Base-by-base conservation (phyloP, 2,113 vertebrate species). In the Brachypteracias leptosomus region DNA sequence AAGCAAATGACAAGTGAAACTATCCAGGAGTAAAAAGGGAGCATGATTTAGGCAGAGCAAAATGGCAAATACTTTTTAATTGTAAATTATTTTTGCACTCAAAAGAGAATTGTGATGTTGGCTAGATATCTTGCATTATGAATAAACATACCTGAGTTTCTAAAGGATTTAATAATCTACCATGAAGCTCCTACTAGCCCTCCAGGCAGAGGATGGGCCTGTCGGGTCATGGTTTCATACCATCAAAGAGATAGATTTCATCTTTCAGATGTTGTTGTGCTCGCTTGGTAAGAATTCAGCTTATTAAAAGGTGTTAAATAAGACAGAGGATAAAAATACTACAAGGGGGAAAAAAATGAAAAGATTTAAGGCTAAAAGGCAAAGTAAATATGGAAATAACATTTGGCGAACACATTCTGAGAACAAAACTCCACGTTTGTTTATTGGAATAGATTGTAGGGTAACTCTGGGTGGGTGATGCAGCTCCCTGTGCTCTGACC, bases 231-330 rank as follows among this genome's bases (percentile, higher is more conserved):
- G 96, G 95, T 96, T 96, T 92, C 90, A 90, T 95, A 82, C 91
- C 95, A 95, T 97, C 96, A 97, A 96, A 96, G 92, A 90, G 78
- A 91, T 35, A 95, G 91, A 95, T 97, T 91, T 95, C 88, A 97
- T 94, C 90, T 94, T 90, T 96, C 92, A 96, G 88, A 97, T 94
- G 96, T 96, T 96, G 92, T 90, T 96, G 88, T 85, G 88, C 94
- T 96, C 21, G 88, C 93, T 87, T 67, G 85, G 88, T 94, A 95
- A 96, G 95, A 97, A 95, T 91, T 95, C 79, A 88, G 70, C 84
- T 96, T 96, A 95, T 95, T 95, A 96, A 93, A 91, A 94, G 90
- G 90, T 96, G 93, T 92, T 92, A 96, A 95, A 85, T 94, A 96
- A 89, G 87, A 84, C 22, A 61, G 57, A 88, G 96, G 93, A 80